Evolutionary conservation across 2,797 vertebrate species (phyloP).

Genomic region (Sorex maritimensis): DNA sequence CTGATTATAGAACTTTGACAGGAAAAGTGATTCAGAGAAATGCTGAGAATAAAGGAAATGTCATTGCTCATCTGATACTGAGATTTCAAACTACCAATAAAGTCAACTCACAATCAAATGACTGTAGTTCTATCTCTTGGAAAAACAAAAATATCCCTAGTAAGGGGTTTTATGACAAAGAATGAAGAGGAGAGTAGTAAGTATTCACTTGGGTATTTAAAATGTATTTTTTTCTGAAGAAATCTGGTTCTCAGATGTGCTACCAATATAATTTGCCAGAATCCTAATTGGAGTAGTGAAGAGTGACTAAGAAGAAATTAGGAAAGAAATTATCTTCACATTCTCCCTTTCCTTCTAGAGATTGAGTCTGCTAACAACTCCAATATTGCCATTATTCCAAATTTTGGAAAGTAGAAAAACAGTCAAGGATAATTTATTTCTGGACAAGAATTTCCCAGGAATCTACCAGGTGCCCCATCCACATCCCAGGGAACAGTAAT

Average conservation of each 20-base stretch:
- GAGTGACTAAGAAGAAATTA: neutral
- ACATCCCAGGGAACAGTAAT: constrained; percentile 77
- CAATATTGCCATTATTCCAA: constrained; percentile 48
- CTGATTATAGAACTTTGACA: neutral
- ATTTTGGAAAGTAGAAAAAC: constrained; percentile 37
- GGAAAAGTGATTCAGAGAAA: neutral
- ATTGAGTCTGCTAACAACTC: constrained; percentile 34
- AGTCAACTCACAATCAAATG: constrained; percentile 31
- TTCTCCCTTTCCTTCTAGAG: constrained; percentile 35
- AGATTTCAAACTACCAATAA: constrained; percentile 13
- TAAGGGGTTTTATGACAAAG: neutral
- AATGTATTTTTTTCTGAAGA: constrained; percentile 53
- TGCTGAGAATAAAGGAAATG: neutral
- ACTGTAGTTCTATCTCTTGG: neutral
- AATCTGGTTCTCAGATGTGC: constrained; percentile 24
- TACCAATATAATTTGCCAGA: constrained; percentile 24
- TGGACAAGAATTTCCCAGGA: constrained; percentile 59
- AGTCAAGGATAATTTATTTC: constrained; percentile 71
- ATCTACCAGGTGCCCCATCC: constrained; percentile 49
- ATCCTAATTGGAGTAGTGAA: neutral
- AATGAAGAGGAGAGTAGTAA: neutral
- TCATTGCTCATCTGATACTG: neutral
- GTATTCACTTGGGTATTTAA: constrained; percentile 23
- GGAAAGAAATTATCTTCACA: neutral
- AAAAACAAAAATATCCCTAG: neutral